Evolutionary conservation across 1,140 invertebrate species (phyloP).

Genomic region (Eriocheir sinensis): DNA sequence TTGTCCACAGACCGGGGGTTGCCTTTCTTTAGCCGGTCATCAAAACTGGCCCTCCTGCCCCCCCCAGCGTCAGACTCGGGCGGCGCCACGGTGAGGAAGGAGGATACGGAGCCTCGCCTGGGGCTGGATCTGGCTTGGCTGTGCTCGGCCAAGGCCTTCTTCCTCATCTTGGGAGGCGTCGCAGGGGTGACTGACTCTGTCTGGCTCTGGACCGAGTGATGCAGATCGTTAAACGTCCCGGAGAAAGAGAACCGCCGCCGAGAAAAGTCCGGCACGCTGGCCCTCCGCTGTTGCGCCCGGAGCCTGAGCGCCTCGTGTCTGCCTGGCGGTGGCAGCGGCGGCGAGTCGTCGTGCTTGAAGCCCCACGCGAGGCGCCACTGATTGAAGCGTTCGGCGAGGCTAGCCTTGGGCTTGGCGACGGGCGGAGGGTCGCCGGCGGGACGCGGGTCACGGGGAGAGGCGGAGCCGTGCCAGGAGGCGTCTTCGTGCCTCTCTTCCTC

Average conservation of each 20-base stretch:
- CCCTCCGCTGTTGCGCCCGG: constrained; percentile 54
- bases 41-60: constrained; percentile 63
- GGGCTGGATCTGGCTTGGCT: not conserved
- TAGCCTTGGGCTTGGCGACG: constrained; percentile 13
- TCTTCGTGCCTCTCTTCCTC: constrained; percentile 29
- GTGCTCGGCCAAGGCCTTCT: constrained; percentile 36
- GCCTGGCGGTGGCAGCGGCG: constrained; percentile 50
- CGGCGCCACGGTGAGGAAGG: constrained; percentile 43
- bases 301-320: constrained; percentile 59
- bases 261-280: constrained; percentile 57
- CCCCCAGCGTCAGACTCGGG: not conserved
- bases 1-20: constrained; percentile 54
- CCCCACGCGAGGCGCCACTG: constrained; percentile 66
- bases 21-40: constrained; percentile 54
- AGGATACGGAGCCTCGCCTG: constrained; percentile 43
- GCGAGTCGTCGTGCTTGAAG: constrained; percentile 59
- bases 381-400: constrained; percentile 63
- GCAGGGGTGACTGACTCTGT: not conserved
- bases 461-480: not conserved
- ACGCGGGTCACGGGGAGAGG: not conserved
- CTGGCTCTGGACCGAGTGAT: constrained; percentile 37
- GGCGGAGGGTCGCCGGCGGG: not conserved
- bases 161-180: constrained; percentile 59
- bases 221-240: constrained; percentile 58
- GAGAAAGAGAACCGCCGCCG: constrained; percentile 52